A percentile compares a stretch with the other conserved stretches of the same genome.
Evolutionary conservation across 2,888 invertebrate species (phyloP).

Genomic region (Alloplasta piceator): DNA sequence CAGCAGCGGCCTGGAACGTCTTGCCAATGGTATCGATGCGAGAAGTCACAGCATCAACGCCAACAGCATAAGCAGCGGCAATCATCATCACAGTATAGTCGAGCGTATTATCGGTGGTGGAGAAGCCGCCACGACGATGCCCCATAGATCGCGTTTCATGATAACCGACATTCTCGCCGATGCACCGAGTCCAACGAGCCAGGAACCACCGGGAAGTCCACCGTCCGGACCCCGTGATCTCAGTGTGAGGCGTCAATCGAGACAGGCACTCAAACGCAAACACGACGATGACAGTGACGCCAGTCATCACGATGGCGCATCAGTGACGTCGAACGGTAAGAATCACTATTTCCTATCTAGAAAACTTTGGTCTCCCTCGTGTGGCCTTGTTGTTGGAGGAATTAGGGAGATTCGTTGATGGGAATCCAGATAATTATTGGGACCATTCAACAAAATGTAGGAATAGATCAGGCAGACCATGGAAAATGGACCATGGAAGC

Average conservation of each 20-base stretch:
- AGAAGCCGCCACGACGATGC: constrained; percentile 80
- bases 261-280: constrained; percentile 85
- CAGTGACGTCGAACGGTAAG: constrained; percentile 86
- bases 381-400: too few species aligned
- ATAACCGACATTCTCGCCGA: constrained; percentile 93
- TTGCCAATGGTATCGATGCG: constrained; percentile 76
- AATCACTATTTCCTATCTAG: too few species aligned
- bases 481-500: too few species aligned
- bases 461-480: too few species aligned
- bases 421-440: too few species aligned
- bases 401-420: too few species aligned
- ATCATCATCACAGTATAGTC: constrained; percentile 60
- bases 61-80: too few species aligned
- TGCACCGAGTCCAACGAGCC: constrained; percentile 80
- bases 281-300: constrained; percentile 85
- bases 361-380: too few species aligned
- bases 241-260: constrained; percentile 85
- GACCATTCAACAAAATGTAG: too few species aligned
- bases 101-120: constrained; percentile 55
- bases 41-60: constrained; percentile 62
- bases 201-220: constrained; percentile 80
- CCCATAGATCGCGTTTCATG: constrained; percentile 93
- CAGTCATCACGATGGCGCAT: constrained; percentile 84
- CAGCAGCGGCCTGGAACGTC: constrained; percentile 71
- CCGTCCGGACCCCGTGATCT: constrained; percentile 86